Evolutionary conservation across 2,888 invertebrate genomes (phyloP).

Genomic region (Scaptomyza tumidula): DNA sequence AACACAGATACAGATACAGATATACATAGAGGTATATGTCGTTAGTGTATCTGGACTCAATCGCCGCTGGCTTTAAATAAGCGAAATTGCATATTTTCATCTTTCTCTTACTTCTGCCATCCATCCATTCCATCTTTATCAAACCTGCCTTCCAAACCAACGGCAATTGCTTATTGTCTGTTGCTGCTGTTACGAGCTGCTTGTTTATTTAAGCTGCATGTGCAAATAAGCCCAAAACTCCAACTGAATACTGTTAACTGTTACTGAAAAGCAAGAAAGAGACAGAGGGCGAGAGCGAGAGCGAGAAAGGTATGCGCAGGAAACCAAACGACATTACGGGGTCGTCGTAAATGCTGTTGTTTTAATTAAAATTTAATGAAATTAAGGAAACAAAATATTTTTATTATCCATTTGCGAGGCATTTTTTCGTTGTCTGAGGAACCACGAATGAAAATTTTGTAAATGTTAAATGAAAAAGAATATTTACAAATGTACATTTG

Average conservation of each 20-base stretch:
- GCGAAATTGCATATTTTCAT: conserved; percentile 24
- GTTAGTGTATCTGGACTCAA: not conserved
- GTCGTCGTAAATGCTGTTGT: conserved; percentile 19
- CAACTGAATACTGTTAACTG: conserved; percentile 1
- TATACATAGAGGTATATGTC: not conserved
- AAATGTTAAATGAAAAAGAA: conserved; percentile 18
- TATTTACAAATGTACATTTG: not conserved
- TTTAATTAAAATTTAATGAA: conserved; percentile 72
- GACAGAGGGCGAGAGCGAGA: not conserved
- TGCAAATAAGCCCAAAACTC: conserved; percentile 42
- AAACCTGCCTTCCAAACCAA: conserved; percentile 5
- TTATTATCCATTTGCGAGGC: conserved; percentile 47
- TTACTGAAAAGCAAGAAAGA: not conserved
- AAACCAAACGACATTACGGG: conserved; percentile 4
- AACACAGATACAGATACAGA: conserved; percentile 4
- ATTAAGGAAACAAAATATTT: conserved; percentile 53
- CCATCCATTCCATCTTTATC: too few relatives aligned
- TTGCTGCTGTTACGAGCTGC: conserved; percentile 30
- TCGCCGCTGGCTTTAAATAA: conserved; percentile 50
- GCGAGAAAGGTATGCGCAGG: not conserved
- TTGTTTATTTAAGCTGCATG: conserved; percentile 58
- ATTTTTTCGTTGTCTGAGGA: not conserved
- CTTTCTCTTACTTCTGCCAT: not conserved
- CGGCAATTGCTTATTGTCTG: conserved; percentile 21
- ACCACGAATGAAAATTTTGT: not conserved